These are phyloP conservation scores for Lerema accius DNA, from an alignment of 1,140 invertebrate species.

Conservation along the genomic window DNA sequence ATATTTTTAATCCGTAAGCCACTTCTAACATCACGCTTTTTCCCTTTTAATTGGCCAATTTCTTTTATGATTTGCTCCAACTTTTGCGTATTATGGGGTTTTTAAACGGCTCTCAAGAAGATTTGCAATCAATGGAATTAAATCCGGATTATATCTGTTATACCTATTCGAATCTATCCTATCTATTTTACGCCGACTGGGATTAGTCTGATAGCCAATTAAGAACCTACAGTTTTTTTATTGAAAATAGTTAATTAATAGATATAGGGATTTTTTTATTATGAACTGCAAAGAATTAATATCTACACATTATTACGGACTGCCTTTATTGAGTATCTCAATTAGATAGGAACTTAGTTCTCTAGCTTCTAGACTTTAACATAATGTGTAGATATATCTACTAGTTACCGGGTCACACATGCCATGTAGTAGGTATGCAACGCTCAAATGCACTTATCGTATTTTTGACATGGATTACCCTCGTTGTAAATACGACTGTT, in stretches of 20 bases:
- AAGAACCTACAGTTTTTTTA: background rate
- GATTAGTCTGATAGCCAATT: constrained; percentile 13
- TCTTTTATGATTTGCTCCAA: constrained; percentile 14
- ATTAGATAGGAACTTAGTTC: too few species aligned
- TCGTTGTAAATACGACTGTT: too few species aligned
- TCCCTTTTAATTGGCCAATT: constrained; percentile 3
- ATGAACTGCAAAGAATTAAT: too few species aligned
- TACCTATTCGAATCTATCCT: background rate
- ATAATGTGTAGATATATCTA: too few species aligned
- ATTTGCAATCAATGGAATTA: constrained; percentile 20
- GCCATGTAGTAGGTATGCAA: too few species aligned
- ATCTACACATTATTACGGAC: too few species aligned
- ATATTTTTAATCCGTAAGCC: constrained; percentile 18
- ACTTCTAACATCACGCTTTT: constrained; percentile 5
- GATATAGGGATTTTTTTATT: background rate
- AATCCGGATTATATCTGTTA: constrained; percentile 13
- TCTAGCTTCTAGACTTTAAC: too few species aligned
- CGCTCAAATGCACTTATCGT: too few species aligned
- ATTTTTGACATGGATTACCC: too few species aligned
- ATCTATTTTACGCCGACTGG: background rate
- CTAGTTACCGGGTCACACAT: too few species aligned
- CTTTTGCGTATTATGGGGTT: constrained; percentile 28
- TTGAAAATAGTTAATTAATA: constrained; percentile 9
- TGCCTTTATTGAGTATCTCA: too few species aligned
- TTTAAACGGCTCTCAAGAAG: constrained; percentile 9